phyloP scores from a whole-genome alignment of 2,113 vertebrate genomes.

The Tyto alba region DNA sequence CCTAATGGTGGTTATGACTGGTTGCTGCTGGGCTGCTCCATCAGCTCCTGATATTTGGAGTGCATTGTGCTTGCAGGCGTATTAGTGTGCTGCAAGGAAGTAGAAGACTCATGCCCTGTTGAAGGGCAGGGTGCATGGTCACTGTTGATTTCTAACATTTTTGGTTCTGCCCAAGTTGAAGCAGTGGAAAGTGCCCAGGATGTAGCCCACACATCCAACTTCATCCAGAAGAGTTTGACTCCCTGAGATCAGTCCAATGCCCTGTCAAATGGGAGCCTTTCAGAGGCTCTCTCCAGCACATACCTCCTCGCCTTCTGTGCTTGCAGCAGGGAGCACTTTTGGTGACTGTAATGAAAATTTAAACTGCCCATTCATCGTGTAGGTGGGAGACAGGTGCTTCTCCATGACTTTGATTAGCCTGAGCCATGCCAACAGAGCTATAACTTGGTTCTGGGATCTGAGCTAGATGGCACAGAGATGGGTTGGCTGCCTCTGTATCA shows the following conservation, averaged over 20 bases:
- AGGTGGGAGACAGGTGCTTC: background rate
- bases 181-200: background rate
- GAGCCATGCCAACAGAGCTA: background rate
- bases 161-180: background rate
- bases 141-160: background rate
- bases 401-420: background rate
- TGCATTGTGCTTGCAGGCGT: background rate
- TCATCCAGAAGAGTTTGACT: background rate
- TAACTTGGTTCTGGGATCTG: background rate
- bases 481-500: background rate
- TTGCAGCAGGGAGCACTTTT: background rate
- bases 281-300: background rate
- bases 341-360: background rate
- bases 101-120: background rate
- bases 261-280: background rate
- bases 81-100: background rate
- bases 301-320: background rate
- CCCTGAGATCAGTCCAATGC: background rate
- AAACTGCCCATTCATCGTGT: background rate
- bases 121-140: background rate
- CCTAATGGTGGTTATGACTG: background rate
- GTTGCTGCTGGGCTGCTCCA: slow-evolving; percentile 30
- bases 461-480: background rate
- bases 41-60: background rate
- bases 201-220: background rate